Percentiles rank a stretch among this genome's conserved stretches.
Evolutionary conservation across 2,888 invertebrate species (phyloP).

Genomic region (Leucophenga maculata): DNA sequence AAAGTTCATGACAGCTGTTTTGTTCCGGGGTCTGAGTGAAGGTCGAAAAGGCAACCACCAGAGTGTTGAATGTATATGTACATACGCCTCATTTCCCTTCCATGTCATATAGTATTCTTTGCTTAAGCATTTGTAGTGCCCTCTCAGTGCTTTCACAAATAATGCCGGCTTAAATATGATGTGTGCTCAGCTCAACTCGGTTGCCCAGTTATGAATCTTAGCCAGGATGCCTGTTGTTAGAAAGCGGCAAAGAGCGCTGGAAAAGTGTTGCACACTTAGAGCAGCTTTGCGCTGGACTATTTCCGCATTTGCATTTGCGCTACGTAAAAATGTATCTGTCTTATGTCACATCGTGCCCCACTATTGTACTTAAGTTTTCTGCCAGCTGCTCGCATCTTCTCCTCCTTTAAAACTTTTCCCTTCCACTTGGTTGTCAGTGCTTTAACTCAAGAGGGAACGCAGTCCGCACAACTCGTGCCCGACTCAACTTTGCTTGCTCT

Average conservation of each 20-base stretch:
- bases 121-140: constrained; percentile 15
- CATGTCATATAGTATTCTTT: constrained; percentile 11
- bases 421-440: too few species aligned
- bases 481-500: constrained; percentile 30
- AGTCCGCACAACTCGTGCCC: constrained; percentile 20
- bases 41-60: constrained; percentile 50
- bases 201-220: constrained; percentile 5
- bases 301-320: too few species aligned
- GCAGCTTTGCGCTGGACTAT: too few species aligned
- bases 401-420: too few species aligned
- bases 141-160: constrained; percentile 46
- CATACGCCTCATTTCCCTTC: constrained; percentile 54
- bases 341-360: constrained; percentile 35
- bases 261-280: too few species aligned
- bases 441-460: too few species aligned
- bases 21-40: neutral
- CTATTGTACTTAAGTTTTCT: constrained; percentile 38
- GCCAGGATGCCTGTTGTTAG: constrained; percentile 27
- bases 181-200: constrained; percentile 4
- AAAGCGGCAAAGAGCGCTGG: too few species aligned
- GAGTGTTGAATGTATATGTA: constrained; percentile 54
- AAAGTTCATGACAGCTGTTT: neutral
- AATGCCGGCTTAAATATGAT: constrained; percentile 28
- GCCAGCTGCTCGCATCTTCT: too few species aligned
- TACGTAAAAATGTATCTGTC: too few species aligned